Evolutionary conservation across 2,797 vertebrate species (phyloP).

Genomic region (Rhodeus uyekii): DNA sequence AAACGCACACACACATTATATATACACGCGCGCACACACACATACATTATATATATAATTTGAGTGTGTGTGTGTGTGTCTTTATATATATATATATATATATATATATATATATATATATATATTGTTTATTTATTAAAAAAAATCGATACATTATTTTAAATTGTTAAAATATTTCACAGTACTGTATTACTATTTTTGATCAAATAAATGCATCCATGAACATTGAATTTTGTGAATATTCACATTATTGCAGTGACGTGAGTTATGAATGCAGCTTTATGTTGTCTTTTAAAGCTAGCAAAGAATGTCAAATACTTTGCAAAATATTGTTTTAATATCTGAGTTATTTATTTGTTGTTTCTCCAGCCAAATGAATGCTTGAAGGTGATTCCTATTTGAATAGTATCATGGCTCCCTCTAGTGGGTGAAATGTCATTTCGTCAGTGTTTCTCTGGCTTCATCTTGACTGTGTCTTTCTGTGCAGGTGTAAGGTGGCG

Average conservation of each 20-base stretch:
- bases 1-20: too few species aligned
- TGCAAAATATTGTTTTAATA: not conserved
- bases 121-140: too few species aligned
- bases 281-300: not conserved
- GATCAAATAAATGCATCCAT: not conserved
- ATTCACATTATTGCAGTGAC: not conserved
- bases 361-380: not conserved
- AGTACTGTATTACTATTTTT: not conserved
- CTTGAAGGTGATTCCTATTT: not conserved
- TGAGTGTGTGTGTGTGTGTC: too few species aligned
- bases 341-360: not conserved
- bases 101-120: too few species aligned
- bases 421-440: conserved; percentile 45
- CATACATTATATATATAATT: too few species aligned
- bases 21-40: too few species aligned
- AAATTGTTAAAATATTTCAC: not conserved
- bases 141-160: too few species aligned
- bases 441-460: not conserved
- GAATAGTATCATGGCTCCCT: conserved; percentile 27
- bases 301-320: not conserved
- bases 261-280: not conserved
- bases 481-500: conserved; percentile 53
- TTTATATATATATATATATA: too few species aligned
- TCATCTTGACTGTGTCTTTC: conserved; percentile 41
- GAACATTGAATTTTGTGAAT: not conserved